Base-by-base conservation (phyloP, 2,888 invertebrate species). In the Cataglyphis altisquamis region DNA sequence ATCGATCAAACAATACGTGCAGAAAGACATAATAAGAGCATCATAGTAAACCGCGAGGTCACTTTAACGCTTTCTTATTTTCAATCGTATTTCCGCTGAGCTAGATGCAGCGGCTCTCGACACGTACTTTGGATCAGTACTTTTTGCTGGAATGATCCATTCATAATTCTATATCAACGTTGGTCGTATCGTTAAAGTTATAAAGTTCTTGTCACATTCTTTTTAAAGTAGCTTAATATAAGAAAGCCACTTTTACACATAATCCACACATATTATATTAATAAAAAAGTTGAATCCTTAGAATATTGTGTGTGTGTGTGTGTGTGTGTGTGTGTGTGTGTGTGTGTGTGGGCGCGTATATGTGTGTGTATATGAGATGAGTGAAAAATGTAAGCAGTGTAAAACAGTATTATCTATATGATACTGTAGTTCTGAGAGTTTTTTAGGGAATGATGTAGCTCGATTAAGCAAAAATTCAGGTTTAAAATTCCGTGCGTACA, bases 51-150 rank as follows among this genome's bases (percentile, higher is more conserved):
- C 29, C 29, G 62, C 63, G 36, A 66, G 52, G 72, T 68, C 68
- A 57, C 83, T 84, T 88, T 86, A 83, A 88, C 87, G 83, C 72
- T 84, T 86, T 81, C 86, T 91, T 91, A 90, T 91, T 91, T 91
- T 91, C 90, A 92, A 91, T 90, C 88, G 87, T 87, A 89, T 91
- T 90, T 73, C 84, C 84, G 86, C 87, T 88, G 90, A 90, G 88
- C 75, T 87, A 84, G 87, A 86, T 86, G 81, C 86, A 86, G 78
- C 73, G 62, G 74, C 67, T 32, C 77, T 86, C 82, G 86, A 84
- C 90, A 87, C 88, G 88, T 88, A 86, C 45, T 70, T 70, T 68
- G 84, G 74, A 86, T 86, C 88, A 84, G 52, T 70, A 70, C 87
- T 87, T 89, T 84, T 90, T 90, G 86, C 55, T 82, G 72, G 83